Evolutionary conservation across 2,113 vertebrate genomes (phyloP), one percentile per base, ranked within the genome.

Genomic region (Neolamprologus caudopunctatus): DNA sequence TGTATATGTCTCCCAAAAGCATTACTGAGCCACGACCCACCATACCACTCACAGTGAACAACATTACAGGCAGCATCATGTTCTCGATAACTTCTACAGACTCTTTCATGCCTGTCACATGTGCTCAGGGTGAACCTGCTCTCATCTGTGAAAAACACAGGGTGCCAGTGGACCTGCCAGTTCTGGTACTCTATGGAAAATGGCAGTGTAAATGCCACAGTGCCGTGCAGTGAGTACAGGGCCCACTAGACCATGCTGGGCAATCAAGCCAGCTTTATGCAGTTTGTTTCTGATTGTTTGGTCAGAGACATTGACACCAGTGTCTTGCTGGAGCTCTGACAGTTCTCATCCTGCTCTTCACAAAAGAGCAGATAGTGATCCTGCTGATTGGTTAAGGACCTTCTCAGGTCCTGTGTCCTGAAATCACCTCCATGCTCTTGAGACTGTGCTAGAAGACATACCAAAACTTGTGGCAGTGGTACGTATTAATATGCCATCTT

Each of bases 131-230:
- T 66, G 33, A 66, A 66, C 19, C 10, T 66, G 33, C 63, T 68
- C 33, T 68, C 63, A 68, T 21, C 33, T 68, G 33, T 13, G 19
- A 68, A 66, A 66, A 66, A 7, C 2, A 66, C 19, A 37, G 33
- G 19, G 61, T 8, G 61, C 33, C 33, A 66, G 33, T 66, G 61
- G 61, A 66, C 33, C 33, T 66, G 33, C 33, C 10, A 37, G 11
- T 37, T 68, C 33, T 37, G 19, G 3, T 13, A 68, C 11, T 37
- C 33, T 13, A 37, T 37, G 33, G 17, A 17, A 66, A 66, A 66
- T 66, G 17, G 0, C 0, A 35, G 19, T 37, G 61, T 13, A 37
- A 21, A 58, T 58, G 1, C 3, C 31, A 35, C 31, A 35, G 19
- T 37, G 33, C 4, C 0, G 4, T n/a, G 17, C 3, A 66, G 61